A percentile compares a stretch with the other conserved stretches of the same genome.
These are phyloP conservation scores for Athalia circularis DNA, from an alignment of 2,888 invertebrate species.

Conservation along the genomic window DNA sequence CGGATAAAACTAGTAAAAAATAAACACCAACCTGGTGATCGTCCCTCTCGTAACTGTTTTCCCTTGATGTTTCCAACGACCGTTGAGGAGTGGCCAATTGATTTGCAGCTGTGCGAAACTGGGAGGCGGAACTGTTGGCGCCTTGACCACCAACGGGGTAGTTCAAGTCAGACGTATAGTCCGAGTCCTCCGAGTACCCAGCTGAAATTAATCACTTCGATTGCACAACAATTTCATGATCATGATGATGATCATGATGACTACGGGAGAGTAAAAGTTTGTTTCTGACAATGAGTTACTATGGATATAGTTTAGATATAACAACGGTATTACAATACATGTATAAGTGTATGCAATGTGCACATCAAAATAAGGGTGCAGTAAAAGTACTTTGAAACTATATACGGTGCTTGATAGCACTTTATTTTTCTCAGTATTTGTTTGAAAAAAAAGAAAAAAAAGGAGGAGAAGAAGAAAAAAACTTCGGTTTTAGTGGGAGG, in stretches of 20 bases:
- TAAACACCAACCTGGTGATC: constrained; percentile 77
- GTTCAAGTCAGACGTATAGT: constrained; percentile 97
- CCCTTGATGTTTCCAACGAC: constrained; percentile 86
- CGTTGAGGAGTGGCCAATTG: constrained; percentile 87
- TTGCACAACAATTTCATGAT: neutral
- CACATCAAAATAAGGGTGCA: too few relatives aligned
- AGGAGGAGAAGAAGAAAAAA: neutral
- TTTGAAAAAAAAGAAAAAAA: too few relatives aligned
- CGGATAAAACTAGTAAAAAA: too few relatives aligned
- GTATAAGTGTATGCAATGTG: too few relatives aligned
- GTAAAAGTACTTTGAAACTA: too few relatives aligned
- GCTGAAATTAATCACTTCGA: constrained; percentile 77
- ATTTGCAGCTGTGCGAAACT: constrained; percentile 87
- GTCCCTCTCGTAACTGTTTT: constrained; percentile 89
- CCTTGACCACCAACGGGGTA: constrained; percentile 91
- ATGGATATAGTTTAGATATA: neutral
- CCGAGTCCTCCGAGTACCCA: constrained; percentile 97
- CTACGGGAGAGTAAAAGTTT: neutral
- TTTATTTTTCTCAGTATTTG: too few relatives aligned
- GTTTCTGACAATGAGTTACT: neutral
- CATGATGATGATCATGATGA: too few relatives aligned
- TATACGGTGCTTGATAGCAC: too few relatives aligned
- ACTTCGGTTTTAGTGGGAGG: constrained; percentile 1
- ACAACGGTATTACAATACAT: too few relatives aligned
- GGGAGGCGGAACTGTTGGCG: constrained; percentile 93